Conservation (phyloP, 2,888 invertebrate genomes). For the Clunio marinus region DNA sequence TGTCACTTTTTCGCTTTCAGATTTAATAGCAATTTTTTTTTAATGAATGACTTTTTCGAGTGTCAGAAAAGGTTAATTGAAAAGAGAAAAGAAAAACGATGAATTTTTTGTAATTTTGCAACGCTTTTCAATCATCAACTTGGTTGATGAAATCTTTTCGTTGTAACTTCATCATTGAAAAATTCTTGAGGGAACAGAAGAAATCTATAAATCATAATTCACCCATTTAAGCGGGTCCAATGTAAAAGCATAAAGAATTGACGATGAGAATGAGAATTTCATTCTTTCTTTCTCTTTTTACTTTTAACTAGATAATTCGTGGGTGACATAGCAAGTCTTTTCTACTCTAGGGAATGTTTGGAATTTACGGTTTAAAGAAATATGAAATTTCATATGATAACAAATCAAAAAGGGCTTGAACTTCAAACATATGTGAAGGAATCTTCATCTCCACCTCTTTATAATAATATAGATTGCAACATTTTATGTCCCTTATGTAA, state of each 20-base stretch:
- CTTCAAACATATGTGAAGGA: too few species aligned
- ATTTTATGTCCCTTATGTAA: too few species aligned
- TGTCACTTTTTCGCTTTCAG: not conserved
- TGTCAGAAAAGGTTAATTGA: not conserved
- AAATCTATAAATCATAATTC: constrained; percentile 10
- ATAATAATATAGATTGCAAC: too few species aligned
- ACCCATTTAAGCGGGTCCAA: not conserved
- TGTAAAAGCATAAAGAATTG: not conserved
- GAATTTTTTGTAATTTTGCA: not conserved
- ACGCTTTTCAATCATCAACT: not conserved
- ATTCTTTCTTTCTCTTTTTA: too few species aligned
- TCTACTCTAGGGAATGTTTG: too few species aligned
- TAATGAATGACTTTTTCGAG: not conserved
- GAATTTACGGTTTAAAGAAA: too few species aligned
- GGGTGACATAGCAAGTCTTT: too few species aligned
- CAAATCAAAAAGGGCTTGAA: too few species aligned
- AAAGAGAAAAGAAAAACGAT: not conserved
- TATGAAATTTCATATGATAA: too few species aligned
- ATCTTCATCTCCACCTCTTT: too few species aligned
- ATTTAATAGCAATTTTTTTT: not conserved
- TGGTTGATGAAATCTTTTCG: not conserved
- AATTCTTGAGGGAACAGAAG: too few species aligned
- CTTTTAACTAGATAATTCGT: too few species aligned
- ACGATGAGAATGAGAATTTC: not conserved
- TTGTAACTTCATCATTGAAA: not conserved